Base-by-base conservation (phyloP, 2,797 vertebrate genomes). In the Nannoperca obscura region DNA sequence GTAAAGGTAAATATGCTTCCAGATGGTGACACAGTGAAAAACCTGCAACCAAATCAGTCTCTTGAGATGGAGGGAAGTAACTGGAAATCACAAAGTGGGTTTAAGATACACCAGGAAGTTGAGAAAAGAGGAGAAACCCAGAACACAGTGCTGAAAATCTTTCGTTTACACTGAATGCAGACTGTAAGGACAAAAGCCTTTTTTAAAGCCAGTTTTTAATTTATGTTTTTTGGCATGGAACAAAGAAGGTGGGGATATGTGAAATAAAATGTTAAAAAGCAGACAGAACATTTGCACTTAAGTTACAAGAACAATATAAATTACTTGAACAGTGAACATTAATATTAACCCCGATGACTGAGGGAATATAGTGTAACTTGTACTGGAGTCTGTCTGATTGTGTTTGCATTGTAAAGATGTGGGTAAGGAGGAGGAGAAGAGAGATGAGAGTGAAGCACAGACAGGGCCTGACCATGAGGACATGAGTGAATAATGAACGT, bases 351-450 rank as follows among this genome's bases (percentile, higher is more conserved):
- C 38, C 12, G 36, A 38, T 38, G n/a, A 40, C 12, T 54, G 34
- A 20, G 38, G 47, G 10, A 52, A 13, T 10, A 12, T 40, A 17
- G 30, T 32, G 24, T 14, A 49, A 19, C 30, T 42, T 6, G 40
- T 19, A 3, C 52, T 68, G 24, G 8, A 49, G 38, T 40, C 11
- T 40, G 44, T 34, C 30, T 38, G 32, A 38, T 38, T 58, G 7
- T 54, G 42, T 67, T 60, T 59, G 9, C 27, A 53, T 24, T 44
- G n/a, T 62, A 46, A 47, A 76, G 22, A 38, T 44, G 58, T 64
- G 15, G 57, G 15, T 6, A 7, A 22, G 20, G 63, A 52, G 38
- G 46, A 14, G 53, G 65, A 15, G 30, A 50, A n/a, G n/a, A n/a
- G 9, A 27, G 24, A 19, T 24, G 12, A 12, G 19, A 57, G 17